Conservation (phyloP, 2,888 invertebrate genomes). For the Portevinia maculata region DNA sequence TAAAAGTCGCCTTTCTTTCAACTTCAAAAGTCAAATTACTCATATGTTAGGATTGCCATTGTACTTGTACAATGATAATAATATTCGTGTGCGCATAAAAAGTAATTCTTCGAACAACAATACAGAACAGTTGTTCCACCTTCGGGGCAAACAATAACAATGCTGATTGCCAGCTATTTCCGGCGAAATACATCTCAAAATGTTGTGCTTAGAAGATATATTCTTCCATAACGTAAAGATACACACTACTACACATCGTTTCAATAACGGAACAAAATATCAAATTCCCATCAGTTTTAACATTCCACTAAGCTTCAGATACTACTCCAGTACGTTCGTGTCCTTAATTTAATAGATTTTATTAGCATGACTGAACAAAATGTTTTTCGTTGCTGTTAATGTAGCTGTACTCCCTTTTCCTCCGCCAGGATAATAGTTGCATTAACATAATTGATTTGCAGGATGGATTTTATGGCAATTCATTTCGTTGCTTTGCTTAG, state of each 20-base stretch:
- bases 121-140: no score
- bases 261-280: conserved; percentile 12
- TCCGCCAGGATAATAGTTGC: conserved; percentile 16
- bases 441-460: conserved; percentile 56
- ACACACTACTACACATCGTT: background rate
- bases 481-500: conserved; percentile 26
- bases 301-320: conserved; percentile 39
- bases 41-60: no score
- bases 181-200: no score
- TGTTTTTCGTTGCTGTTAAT: conserved; percentile 10
- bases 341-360: conserved; percentile 38
- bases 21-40: no score
- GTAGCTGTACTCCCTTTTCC: background rate
- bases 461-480: conserved; percentile 42
- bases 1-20: no score
- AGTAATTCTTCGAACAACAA: no score
- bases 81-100: no score
- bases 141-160: no score
- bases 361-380: conserved; percentile 16
- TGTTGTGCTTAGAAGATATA: background rate
- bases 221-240: conserved; percentile 14
- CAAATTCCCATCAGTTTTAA: conserved; percentile 52
- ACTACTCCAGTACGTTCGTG: background rate
- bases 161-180: no score
- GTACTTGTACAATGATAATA: no score